Conservation (phyloP, 2,888 invertebrate species). For the Cordilura impudica region DNA sequence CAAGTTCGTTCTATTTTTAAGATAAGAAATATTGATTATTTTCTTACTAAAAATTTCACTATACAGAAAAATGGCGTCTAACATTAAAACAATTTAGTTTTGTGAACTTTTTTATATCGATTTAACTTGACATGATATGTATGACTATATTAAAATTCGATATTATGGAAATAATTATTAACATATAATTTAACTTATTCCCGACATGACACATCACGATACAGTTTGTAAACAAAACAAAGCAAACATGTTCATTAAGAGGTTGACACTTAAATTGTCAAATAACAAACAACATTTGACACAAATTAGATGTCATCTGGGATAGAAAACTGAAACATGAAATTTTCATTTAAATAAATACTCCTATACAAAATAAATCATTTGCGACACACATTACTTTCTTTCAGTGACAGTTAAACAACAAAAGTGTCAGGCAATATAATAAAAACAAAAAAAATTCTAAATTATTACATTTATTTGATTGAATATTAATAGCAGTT, state of each 20-base stretch:
- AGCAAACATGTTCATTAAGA: conserved; percentile 49
- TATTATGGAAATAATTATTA: neutral
- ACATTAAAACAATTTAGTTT: neutral
- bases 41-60: neutral
- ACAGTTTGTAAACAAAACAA: neutral
- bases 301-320: conserved; percentile 58
- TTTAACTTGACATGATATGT: neutral
- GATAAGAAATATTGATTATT: neutral
- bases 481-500: neutral
- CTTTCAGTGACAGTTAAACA: conserved; percentile 5
- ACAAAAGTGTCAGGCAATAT: conserved; percentile 17
- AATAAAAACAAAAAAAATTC: neutral
- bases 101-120: neutral
- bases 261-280: conserved; percentile 61
- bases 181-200: neutral
- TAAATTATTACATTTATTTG: conserved; percentile 6
- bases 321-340: conserved; percentile 5
- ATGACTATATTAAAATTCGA: neutral
- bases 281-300: conserved; percentile 51
- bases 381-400: conserved; percentile 13
- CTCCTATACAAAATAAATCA: conserved; percentile 19
- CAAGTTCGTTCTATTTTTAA: neutral
- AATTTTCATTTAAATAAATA: conserved; percentile 6
- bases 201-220: conserved; percentile 25
- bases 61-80: neutral